These are phyloP conservation scores for Euplexia lucipara DNA, from an alignment of 2,888 invertebrate genomes.

Conservation along the genomic window DNA sequence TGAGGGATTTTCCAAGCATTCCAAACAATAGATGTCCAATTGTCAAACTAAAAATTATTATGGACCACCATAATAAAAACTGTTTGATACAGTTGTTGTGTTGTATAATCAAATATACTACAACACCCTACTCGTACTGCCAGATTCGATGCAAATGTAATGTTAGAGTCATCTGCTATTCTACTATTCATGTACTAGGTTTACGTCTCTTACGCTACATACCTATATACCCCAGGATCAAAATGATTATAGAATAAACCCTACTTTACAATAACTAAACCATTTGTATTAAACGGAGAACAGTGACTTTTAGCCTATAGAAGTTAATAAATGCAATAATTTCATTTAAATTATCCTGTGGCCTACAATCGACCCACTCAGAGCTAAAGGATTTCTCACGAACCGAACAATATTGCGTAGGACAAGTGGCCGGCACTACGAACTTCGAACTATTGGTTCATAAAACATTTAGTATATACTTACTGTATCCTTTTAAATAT, in stretches of 20 bases:
- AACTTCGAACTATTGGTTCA: slow-evolving; percentile 60
- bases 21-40: not conserved
- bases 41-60: not conserved
- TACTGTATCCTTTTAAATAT: slow-evolving; percentile 43
- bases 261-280: slow-evolving; percentile 37
- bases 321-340: slow-evolving; percentile 63
- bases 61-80: not conserved
- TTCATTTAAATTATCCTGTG: slow-evolving; percentile 61
- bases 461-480: slow-evolving; percentile 29
- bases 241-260: slow-evolving; percentile 16
- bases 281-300: slow-evolving; percentile 51
- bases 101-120: not conserved
- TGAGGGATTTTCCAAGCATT: not conserved
- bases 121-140: too few relatives aligned
- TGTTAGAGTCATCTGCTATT: not conserved
- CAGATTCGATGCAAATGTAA: not conserved
- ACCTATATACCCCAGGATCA: slow-evolving; percentile 26
- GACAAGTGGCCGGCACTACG: slow-evolving; percentile 58
- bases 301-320: slow-evolving; percentile 59
- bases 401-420: slow-evolving; percentile 53
- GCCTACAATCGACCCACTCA: slow-evolving; percentile 54
- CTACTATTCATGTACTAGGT: not conserved
- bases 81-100: not conserved
- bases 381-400: slow-evolving; percentile 62
- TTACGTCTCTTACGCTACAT: not conserved